phyloP scores from a whole-genome alignment of 2,888 invertebrate species.

The Pheosia gnoma region DNA sequence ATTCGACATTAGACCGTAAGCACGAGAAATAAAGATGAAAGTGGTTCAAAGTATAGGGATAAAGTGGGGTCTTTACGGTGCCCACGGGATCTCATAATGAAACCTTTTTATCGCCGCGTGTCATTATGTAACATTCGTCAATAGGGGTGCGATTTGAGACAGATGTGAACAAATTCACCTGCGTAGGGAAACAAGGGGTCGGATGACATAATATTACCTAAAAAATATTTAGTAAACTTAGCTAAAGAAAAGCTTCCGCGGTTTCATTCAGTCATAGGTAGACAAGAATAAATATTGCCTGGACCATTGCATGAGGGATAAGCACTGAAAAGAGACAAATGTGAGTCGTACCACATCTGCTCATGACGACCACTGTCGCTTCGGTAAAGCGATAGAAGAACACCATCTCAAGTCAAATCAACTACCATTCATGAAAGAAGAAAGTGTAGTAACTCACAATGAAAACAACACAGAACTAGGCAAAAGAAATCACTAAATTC shows the following conservation, averaged over 20 bases:
- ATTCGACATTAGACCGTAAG: conserved; percentile 32
- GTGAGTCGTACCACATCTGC: too few relatives aligned
- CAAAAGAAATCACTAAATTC: conserved; percentile 22
- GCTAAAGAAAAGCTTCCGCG: too few relatives aligned
- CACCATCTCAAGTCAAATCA: neutral
- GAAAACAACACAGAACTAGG: conserved; percentile 22
- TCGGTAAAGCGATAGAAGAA: neutral
- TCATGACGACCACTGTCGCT: too few relatives aligned
- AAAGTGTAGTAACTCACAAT: neutral
- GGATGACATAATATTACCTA: too few relatives aligned
- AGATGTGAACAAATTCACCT: conserved; percentile 37
- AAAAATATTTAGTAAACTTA: too few relatives aligned
- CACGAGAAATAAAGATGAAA: conserved; percentile 7
- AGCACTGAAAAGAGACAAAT: too few relatives aligned
- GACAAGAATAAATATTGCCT: too few relatives aligned
- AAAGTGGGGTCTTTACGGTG: conserved; percentile 30
- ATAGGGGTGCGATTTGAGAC: conserved; percentile 34
- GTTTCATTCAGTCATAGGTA: too few relatives aligned
- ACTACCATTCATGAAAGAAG: neutral
- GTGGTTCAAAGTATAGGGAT: conserved; percentile 9
- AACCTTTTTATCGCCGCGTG: conserved; percentile 40
- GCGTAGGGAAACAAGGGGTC: conserved; percentile 6
- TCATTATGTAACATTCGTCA: conserved; percentile 40
- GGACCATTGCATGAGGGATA: too few relatives aligned
- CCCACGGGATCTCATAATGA: conserved; percentile 36